Base-by-base conservation (phyloP, 2,113 vertebrate genomes). In the Amblyornis subalaris region DNA sequence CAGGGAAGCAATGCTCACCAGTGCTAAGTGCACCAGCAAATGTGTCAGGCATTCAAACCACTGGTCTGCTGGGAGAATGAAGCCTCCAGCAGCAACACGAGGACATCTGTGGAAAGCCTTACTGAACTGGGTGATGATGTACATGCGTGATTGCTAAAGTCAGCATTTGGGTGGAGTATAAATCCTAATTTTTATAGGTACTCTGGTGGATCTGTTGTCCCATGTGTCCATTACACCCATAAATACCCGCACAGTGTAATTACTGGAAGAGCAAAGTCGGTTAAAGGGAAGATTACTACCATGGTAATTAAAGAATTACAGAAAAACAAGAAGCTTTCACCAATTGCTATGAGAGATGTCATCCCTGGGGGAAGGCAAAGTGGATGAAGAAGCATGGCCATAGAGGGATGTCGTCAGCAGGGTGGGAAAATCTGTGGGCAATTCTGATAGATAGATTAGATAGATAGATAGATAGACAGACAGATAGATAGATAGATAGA, bases 401-500 rank as follows among this genome's bases (percentile, higher is more conserved):
- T 2, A 6, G 57, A 72, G 48, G 38, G 33, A 42, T 21, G 21
- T 67, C n/a, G 21, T 7, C 50, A 57, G 47, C 0, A 0, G 42
- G 25, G 11, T 74, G 57, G 73, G 64, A 73, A 86, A 73, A 90
- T 62, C n/a, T 70, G 40, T 1, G 4, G 40, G 6, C 0, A 0
- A 67, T 58, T 66, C 23, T 1, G 48, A 26, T 35, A 14, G n/a
- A 70, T 64, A 35, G 40, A 51, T 38, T 33, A 33, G 44, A 51
- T 22, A 54, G 54, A 54, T 22, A 24, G 40, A 53, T 44, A 5
- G 53, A 72, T 13, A 3, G 42, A 67, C 29, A 4, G 36, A 70
- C 4, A 6, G 38, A 51, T 13, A 6, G 31, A 58, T 10, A 15
- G 45, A 50, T 22, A 14, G 62, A 64, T 31, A 7, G 50, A 25